A percentile compares a stretch with the other conserved stretches of the same genome.
Evolutionary conservation across 1,140 invertebrate species (phyloP).

Genomic region (Calosoma granatense): DNA sequence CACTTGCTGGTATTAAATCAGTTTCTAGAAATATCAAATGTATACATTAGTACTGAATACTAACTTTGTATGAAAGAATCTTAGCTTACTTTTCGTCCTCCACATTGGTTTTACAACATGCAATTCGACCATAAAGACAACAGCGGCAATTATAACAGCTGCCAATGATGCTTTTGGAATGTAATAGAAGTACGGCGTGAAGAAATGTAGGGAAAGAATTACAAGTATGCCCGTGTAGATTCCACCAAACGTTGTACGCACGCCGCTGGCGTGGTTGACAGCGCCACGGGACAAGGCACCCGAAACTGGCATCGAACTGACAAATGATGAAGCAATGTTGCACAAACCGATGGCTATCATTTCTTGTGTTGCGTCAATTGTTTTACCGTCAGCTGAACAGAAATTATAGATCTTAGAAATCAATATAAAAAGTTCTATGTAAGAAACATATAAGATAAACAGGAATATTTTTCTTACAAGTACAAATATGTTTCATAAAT

Average conservation of each 20-base stretch:
- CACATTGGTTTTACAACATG: constrained; percentile 69
- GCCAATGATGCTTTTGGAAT: constrained; percentile 70
- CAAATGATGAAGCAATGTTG: constrained; percentile 76
- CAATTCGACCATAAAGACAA: constrained; percentile 81
- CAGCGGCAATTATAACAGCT: constrained; percentile 77
- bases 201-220: constrained; percentile 61
- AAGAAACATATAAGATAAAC: no score
- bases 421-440: no score
- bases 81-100: constrained; percentile 58
- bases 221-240: constrained; percentile 70
- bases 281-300: constrained; percentile 75
- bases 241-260: constrained; percentile 67
- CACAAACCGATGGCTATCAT: constrained; percentile 68
- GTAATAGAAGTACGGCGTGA: constrained; percentile 76
- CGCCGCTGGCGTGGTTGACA: constrained; percentile 78
- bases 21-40: constrained; percentile 43
- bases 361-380: constrained; percentile 67
- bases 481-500: no score
- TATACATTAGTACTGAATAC: constrained; percentile 10
- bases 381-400: constrained; percentile 47
- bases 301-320: constrained; percentile 76
- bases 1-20: constrained; percentile 54
- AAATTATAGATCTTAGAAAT: not conserved
- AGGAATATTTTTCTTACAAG: no score
- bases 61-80: constrained; percentile 9